Percentiles rank a stretch among this genome's conserved stretches.
Conservation (phyloP, 1,140 invertebrate genomes). For the Diprion similis region DNA sequence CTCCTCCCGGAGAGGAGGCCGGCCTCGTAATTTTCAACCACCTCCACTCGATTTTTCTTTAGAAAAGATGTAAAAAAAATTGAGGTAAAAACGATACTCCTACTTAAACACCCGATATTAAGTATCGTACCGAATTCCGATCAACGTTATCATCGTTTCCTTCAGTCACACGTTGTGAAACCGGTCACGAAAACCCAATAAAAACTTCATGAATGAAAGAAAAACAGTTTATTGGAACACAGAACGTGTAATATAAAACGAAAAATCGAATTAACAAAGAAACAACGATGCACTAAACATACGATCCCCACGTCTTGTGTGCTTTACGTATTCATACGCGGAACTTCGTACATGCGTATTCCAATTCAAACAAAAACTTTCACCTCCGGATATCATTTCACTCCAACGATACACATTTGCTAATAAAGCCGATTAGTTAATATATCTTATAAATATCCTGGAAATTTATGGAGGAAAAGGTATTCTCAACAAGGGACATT, state of each 20-base stretch:
- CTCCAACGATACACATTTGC: neutral
- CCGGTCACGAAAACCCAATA: too few species aligned
- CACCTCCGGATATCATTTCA: neutral
- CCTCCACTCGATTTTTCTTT: neutral
- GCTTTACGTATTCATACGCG: neutral
- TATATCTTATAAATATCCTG: neutral
- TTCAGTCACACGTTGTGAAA: too few species aligned
- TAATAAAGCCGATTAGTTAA: neutral
- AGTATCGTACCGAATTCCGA: neutral
- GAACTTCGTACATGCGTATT: neutral
- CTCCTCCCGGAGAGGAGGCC: conserved; percentile 2
- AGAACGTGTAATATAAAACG: neutral
- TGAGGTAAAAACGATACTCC: neutral
- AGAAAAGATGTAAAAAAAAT: too few species aligned
- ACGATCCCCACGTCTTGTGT: neutral
- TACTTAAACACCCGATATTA: neutral
- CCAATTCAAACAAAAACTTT: neutral
- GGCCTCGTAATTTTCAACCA: neutral
- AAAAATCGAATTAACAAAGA: neutral
- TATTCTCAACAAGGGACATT: conserved; percentile 47
- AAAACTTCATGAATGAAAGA: too few species aligned
- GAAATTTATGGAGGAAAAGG: conserved; percentile 27
- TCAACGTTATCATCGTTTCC: neutral
- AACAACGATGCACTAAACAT: neutral
- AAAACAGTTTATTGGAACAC: neutral